Percentiles rank a stretch among this genome's conserved stretches.
Conservation (phyloP, 2,888 invertebrate genomes). For the Eristalis tenax region DNA sequence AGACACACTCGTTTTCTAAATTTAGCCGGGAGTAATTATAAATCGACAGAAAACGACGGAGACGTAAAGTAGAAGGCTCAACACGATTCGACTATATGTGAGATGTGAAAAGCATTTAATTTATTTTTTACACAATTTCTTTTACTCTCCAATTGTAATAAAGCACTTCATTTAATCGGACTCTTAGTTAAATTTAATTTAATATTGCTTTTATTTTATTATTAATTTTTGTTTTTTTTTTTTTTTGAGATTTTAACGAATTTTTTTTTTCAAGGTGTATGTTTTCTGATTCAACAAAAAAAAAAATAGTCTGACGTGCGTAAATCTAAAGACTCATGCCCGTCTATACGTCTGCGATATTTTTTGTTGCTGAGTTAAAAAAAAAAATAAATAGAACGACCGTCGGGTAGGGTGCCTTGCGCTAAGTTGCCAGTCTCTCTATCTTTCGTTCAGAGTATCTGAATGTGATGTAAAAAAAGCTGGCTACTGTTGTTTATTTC, state of each 20-base stretch:
- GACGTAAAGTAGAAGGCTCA: conserved; percentile 69
- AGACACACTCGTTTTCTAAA: conserved; percentile 81
- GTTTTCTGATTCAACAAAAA: conserved; percentile 10
- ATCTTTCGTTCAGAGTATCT: conserved; percentile 56
- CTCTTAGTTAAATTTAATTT: conserved; percentile 13
- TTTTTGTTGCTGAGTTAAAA: conserved; percentile 48
- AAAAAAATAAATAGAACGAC: conserved; percentile 65
- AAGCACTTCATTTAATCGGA: conserved; percentile 33
- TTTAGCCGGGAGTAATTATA: conserved; percentile 81
- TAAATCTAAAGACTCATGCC: conserved; percentile 51
- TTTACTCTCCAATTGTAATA: not conserved
- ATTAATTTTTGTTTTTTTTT: not conserved
- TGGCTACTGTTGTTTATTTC: conserved; percentile 44
- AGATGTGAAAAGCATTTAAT: conserved; percentile 61
- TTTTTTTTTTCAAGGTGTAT: conserved; percentile 41
- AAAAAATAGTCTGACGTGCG: conserved; percentile 37
- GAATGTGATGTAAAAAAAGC: conserved; percentile 52
- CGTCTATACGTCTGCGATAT: conserved; percentile 62
- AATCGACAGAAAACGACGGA: conserved; percentile 73
- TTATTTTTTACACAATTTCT: conserved; percentile 54
- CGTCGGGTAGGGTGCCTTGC: conserved; percentile 50
- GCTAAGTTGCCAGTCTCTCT: conserved; percentile 47
- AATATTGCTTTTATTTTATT: conserved; percentile 20
- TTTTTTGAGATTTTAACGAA: not conserved
- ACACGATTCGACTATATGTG: conserved; percentile 66